Evolutionary conservation across 2,888 invertebrate species (phyloP), one percentile per base, ranked within the genome.

Genomic region (Bombylius major): DNA sequence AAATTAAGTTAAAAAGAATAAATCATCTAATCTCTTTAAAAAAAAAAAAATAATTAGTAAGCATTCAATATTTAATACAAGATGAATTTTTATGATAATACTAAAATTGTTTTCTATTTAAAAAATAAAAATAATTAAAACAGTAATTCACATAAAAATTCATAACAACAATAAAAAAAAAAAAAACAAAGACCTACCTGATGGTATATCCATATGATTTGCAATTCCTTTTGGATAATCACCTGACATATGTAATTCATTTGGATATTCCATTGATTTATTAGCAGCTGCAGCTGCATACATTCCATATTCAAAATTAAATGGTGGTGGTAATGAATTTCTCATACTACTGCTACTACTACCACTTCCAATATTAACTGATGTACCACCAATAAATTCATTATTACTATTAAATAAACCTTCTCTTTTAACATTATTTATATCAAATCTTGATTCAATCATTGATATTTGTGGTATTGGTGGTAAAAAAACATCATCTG

Each of bases 191-290:
- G 48, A 69, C 70, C 66, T 71, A 75, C 75, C 74, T 69, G 71
- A 66, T 48, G 75, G 75, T 61, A 75, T 73, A 60, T 75, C 75
- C 73, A 75, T 74, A 60, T 75, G 75, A 55, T 73, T 74, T 52
- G 69, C 71, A 62, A 69, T 70, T 58, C 67, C 69, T 63, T 74
- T 74, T 14, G 70, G 64, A 64, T 69, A 74, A 57, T 74, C 73
- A 60, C 66, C 70, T 52, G 69, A 65, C 64, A 71, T 66, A 47
- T 72, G 70, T 52, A 74, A 65, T 31, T 74, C 73, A 62, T 70
- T 73, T 50, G 73, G 70, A 60, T 69, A 74, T 54, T 74, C 73
- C 32, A 69, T 62, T 50, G 63, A 61, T 11, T 65, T 61, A 50
- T 55, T 56, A 33, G 51, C 39, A 5, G 39, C 39, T 42, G 39